phyloP scores from a whole-genome alignment of 2,113 vertebrate genomes.

The Vulpes lagopus region DNA sequence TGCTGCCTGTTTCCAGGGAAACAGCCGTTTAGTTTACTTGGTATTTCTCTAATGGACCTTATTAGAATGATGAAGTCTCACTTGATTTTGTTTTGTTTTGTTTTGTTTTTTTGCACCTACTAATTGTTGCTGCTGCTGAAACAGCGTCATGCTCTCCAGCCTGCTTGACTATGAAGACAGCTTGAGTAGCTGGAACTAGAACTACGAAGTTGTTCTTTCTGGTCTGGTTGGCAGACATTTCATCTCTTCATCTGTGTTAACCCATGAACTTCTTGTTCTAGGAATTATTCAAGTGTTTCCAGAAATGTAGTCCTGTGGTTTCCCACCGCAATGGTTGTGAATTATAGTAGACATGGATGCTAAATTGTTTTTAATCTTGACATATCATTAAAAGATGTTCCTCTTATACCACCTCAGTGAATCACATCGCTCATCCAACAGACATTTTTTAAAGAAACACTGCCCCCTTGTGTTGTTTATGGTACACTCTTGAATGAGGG shows the following conservation, averaged over 20 bases:
- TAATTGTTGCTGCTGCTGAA: constrained; percentile 61
- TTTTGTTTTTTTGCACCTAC: neutral
- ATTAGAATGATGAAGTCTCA: constrained; percentile 1
- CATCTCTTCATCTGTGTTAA: constrained; percentile 31
- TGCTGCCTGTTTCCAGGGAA: constrained; percentile 61
- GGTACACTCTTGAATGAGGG: neutral
- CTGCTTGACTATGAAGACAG: neutral
- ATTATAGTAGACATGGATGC: constrained; percentile 46
- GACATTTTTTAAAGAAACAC: constrained; percentile 77
- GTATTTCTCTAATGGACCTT: constrained; percentile 52
- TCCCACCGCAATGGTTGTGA: neutral
- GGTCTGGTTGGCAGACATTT: neutral
- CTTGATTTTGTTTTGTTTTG: neutral
- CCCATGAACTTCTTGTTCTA: constrained; percentile 9
- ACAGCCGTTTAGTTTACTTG: constrained; percentile 51
- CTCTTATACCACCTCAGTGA: neutral
- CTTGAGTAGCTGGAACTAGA: neutral
- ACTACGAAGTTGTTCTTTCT: neutral
- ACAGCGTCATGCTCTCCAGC: neutral
- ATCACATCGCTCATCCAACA: neutral
- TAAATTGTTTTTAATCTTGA: constrained; percentile 56
- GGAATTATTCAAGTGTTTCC: constrained; percentile 32
- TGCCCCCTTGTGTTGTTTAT: constrained; percentile 82
- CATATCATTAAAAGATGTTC: neutral
- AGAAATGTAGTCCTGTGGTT: neutral